Base-by-base conservation (phyloP, 2,113 vertebrate genomes). In the Odobenus rosmarus region DNA sequence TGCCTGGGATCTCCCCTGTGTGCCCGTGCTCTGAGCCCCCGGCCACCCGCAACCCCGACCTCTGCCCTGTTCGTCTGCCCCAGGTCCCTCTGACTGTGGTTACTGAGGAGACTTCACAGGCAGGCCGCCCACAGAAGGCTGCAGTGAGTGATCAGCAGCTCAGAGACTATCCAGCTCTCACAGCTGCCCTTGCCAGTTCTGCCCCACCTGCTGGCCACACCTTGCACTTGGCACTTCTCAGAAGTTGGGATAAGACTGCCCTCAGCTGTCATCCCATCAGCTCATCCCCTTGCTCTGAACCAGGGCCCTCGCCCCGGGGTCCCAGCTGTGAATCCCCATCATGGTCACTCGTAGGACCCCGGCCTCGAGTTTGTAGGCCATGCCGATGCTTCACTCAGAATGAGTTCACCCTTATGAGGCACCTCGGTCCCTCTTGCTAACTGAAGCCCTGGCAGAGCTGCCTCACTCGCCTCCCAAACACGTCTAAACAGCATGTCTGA, bases 1-100 rank as follows among this genome's bases (percentile, higher is more conserved):
- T 46, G 5, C 53, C 18, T 11, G 26, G 57, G 19, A 24, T 72
- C 9, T n/a, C 57, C 9, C 0, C 5, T 0, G 1, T 16, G 18
- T 13, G 39, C 7, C 6, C 2, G 2, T 36, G 21, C 13, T 11
- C 12, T 42, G 23, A 8, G 36, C 14, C 14, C 26, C 7, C 0
- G 12, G 19, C 21, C 0, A 1, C 33, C 3, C 36, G 26, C 18
- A 59, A 9, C 49, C 31, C 28, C 2, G 1, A 5, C 21, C 71
- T 13, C 12, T 10, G 23, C 21, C 24, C 28, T 1, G 3, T 39
- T 11, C 15, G 3, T 26, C 53, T 0, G 3, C 15, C 23, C 49
- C 23, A 16, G 18, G 46, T 57, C 71, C 51, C 21, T 86, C 21
- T 24, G 14, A 46, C 62, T 67, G 57, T 59, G 13, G 53, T 64